Evolutionary conservation across 1,140 invertebrate genomes (phyloP).

Genomic region (Bombus waltoni): DNA sequence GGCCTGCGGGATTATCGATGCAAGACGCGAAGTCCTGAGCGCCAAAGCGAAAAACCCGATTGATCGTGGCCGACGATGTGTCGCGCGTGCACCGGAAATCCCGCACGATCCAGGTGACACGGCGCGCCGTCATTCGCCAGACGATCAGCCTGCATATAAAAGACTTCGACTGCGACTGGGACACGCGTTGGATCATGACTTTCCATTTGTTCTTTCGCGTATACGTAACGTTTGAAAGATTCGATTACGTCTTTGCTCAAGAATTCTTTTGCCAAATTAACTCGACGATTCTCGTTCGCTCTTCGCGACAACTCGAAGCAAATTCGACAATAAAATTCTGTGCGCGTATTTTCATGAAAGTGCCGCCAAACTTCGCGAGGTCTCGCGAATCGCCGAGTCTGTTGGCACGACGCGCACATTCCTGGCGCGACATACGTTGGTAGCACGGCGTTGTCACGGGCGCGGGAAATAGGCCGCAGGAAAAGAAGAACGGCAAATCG

Average conservation of each 20-base stretch:
- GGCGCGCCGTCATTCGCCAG: constrained; percentile 29
- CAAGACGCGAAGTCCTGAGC: constrained; percentile 51
- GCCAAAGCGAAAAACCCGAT: constrained; percentile 62
- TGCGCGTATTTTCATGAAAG: too few relatives aligned
- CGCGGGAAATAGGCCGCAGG: constrained; percentile 2
- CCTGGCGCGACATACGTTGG: neutral
- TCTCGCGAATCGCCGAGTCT: neutral
- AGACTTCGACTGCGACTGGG: neutral
- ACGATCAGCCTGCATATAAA: constrained; percentile 36
- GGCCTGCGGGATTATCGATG: constrained; percentile 58
- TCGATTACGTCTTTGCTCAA: too few relatives aligned
- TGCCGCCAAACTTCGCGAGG: neutral
- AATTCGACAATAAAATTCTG: neutral
- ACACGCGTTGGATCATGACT: too few relatives aligned
- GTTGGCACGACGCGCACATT: neutral
- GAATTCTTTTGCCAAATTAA: neutral
- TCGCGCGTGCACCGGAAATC: constrained; percentile 60
- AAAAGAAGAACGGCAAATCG: constrained; percentile 56
- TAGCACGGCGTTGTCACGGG: constrained; percentile 24
- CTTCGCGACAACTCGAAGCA: too few relatives aligned
- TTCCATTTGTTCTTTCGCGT: too few relatives aligned
- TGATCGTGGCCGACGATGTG: constrained; percentile 38
- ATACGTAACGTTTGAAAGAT: neutral
- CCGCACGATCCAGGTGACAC: constrained; percentile 51
- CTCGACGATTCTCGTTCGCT: neutral